phyloP scores from a whole-genome alignment of 2,888 invertebrate genomes.

The Frankliniella intonsa region DNA sequence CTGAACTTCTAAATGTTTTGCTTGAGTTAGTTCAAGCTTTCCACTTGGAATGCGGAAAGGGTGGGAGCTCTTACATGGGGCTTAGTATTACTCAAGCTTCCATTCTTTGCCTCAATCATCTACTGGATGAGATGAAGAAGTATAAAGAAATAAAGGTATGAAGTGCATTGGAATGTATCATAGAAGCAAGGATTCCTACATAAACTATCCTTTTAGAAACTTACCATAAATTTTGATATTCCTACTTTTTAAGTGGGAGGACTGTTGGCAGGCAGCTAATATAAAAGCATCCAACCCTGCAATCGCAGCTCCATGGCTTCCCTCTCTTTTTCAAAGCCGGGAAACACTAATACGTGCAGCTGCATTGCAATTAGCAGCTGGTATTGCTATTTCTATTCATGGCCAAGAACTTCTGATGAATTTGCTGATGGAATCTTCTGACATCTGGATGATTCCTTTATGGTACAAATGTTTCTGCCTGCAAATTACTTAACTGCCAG shows the following conservation, averaged over 20 bases:
- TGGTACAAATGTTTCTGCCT: slow-evolving; percentile 33
- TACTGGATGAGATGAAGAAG: slow-evolving; percentile 50
- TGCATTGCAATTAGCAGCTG: slow-evolving; percentile 51
- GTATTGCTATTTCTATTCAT: slow-evolving; percentile 42
- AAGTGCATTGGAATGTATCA: slow-evolving; percentile 28
- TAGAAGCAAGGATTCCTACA: neutral
- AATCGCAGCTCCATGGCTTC: slow-evolving; percentile 46
- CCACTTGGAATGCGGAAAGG: slow-evolving; percentile 50
- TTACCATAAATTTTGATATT: slow-evolving; percentile 42
- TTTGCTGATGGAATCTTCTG: slow-evolving; percentile 30
- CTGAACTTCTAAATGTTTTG: slow-evolving; percentile 48
- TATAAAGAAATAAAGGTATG: slow-evolving; percentile 47
- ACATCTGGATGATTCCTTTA: slow-evolving; percentile 35
- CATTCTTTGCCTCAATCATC: slow-evolving; percentile 52
- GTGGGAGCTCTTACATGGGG: slow-evolving; percentile 54
- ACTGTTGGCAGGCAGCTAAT: slow-evolving; percentile 41
- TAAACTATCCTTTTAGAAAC: neutral
- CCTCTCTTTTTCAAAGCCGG: slow-evolving; percentile 50
- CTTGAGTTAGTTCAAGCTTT: slow-evolving; percentile 53
- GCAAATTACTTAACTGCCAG: neutral
- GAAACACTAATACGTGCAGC: slow-evolving; percentile 53
- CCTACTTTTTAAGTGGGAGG: slow-evolving; percentile 35
- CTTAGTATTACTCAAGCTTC: slow-evolving; percentile 53
- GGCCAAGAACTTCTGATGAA: slow-evolving; percentile 32
- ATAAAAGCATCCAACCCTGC: slow-evolving; percentile 38